These are phyloP conservation scores for Pseudomyrmex dendroicus DNA, from an alignment of 1,140 invertebrate species.

Conservation along the genomic window DNA sequence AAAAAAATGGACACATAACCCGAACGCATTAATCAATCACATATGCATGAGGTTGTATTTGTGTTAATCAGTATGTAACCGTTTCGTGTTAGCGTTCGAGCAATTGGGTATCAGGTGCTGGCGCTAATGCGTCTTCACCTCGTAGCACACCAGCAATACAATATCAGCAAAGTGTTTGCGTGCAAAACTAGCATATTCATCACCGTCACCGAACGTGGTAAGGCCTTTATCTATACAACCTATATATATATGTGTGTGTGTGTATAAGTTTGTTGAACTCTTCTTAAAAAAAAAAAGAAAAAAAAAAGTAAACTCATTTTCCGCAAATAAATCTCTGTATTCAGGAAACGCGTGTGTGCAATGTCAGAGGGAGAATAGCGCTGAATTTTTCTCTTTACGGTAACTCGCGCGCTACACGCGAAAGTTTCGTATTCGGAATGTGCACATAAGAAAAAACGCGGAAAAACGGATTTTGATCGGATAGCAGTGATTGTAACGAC, in stretches of 20 bases:
- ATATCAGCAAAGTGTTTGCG: constrained; percentile 41
- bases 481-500: not conserved
- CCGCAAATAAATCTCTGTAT: constrained; percentile 8
- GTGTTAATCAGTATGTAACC: constrained; percentile 17
- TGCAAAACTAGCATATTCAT: constrained; percentile 51
- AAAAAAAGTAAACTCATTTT: constrained; percentile 10
- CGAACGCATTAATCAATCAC: constrained; percentile 1
- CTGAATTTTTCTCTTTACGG: too few relatives aligned
- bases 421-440: not conserved
- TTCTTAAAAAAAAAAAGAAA: not conserved
- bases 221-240: constrained; percentile 29
- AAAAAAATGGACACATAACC: not conserved
- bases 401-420: too few relatives aligned
- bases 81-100: constrained; percentile 8
- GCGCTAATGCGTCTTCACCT: constrained; percentile 41
- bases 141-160: constrained; percentile 17
- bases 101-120: constrained; percentile 40
- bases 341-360: not conserved
- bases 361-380: too few relatives aligned
- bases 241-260: too few relatives aligned
- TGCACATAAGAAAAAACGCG: not conserved
- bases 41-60: not conserved
- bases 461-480: not conserved
- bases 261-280: constrained; percentile 15
- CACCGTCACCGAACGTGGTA: constrained; percentile 49